Conservation (phyloP, 2,797 vertebrate species). For the Spea hammondii region DNA sequence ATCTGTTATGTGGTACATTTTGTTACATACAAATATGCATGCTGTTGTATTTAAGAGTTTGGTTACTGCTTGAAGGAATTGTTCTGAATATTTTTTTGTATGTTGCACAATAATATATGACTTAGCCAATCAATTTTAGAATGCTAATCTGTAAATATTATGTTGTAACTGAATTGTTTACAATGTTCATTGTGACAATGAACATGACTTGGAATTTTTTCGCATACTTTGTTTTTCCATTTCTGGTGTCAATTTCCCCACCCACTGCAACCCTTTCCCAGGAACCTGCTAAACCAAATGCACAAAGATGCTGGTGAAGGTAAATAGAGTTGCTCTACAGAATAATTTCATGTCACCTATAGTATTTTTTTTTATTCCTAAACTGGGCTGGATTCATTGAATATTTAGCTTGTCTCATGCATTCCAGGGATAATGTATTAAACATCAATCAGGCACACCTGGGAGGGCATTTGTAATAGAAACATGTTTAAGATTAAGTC, state of each 20-base stretch:
- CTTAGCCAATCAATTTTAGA: constrained; percentile 19
- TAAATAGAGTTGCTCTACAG: constrained; percentile 34
- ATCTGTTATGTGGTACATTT: too few species aligned
- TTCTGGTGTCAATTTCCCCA: constrained; percentile 12
- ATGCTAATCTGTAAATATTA: constrained; percentile 38
- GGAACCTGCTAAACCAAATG: constrained; percentile 12
- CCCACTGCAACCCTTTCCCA: constrained; percentile 10
- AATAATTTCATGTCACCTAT: constrained; percentile 27
- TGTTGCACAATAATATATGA: constrained; percentile 38
- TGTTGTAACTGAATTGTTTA: constrained; percentile 27
- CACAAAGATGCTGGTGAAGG: neutral
- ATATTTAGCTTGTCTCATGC: constrained; percentile 25
- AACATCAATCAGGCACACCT: too few species aligned
- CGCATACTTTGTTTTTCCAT: constrained; percentile 4
- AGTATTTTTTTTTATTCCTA: constrained; percentile 21
- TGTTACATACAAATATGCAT: too few species aligned
- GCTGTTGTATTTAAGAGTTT: neutral
- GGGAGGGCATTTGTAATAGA: too few species aligned
- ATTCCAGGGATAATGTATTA: neutral
- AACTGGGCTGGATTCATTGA: constrained; percentile 6
- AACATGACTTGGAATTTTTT: constrained; percentile 24
- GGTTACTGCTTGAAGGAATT: constrained; percentile 1
- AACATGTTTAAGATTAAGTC: too few species aligned
- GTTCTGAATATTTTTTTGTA: constrained; percentile 18
- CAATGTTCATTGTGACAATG: constrained; percentile 9